phyloP scores from a whole-genome alignment of 2,888 invertebrate species.

The Lapara coniferarum region DNA sequence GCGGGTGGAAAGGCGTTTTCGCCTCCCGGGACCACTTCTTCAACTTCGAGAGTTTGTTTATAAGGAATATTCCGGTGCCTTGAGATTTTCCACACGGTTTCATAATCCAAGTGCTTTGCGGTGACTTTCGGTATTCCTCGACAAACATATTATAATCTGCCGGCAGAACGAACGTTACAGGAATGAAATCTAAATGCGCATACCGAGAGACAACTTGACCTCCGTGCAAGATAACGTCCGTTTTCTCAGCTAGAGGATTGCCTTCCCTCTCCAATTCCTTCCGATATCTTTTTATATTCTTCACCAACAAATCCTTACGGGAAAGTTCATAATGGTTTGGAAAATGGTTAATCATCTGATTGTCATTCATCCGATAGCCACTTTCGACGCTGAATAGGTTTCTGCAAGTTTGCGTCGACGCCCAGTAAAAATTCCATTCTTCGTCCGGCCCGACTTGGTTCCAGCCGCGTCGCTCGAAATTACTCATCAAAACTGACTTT shows the following conservation, averaged over 20 bases:
- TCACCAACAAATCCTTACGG: conserved; percentile 97
- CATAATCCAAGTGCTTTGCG: conserved; percentile 98
- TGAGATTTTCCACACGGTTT: conserved; percentile 98
- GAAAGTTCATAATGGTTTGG: conserved; percentile 98
- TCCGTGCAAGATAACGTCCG: conserved; percentile 70
- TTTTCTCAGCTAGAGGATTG: conserved; percentile 91
- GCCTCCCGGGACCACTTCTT: conserved; percentile 95
- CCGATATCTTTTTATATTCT: conserved; percentile 97
- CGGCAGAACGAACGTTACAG: conserved; percentile 96
- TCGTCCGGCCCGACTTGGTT: conserved; percentile 92
- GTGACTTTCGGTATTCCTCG: conserved; percentile 96
- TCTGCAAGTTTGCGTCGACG: conserved; percentile 93
- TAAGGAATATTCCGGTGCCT: conserved; percentile 97
- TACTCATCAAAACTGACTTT: conserved; percentile 64
- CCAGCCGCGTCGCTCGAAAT: conserved; percentile 84
- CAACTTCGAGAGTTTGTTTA: conserved; percentile 96
- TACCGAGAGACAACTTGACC: conserved; percentile 89
- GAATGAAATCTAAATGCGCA: conserved; percentile 91
- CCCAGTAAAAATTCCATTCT: conserved; percentile 98
- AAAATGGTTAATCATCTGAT: conserved; percentile 97
- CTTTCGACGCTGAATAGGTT: conserved; percentile 88
- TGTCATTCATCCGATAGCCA: conserved; percentile 85
- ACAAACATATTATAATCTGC: conserved; percentile 99
- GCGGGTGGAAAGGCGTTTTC: conserved; percentile 92
- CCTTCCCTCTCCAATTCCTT: conserved; percentile 96